A percentile compares a stretch with the other conserved stretches of the same genome.
phyloP scores from a whole-genome alignment of 1,140 invertebrate genomes.

The Vanessa atalanta region DNA sequence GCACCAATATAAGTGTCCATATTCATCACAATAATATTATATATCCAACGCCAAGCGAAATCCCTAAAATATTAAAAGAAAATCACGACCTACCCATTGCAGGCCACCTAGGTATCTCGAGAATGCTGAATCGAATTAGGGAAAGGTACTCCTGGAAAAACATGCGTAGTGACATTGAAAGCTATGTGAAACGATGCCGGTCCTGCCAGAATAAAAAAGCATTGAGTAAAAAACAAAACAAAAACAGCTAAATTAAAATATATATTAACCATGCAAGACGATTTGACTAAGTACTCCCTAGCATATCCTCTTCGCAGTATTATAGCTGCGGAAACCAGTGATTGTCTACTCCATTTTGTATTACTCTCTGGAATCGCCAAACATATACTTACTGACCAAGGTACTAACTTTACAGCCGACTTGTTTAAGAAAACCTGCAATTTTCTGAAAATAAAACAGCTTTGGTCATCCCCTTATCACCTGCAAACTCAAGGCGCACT shows the following conservation, averaged over 20 bases:
- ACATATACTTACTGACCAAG: too few relatives aligned
- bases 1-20: too few relatives aligned
- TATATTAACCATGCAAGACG: constrained; percentile 35
- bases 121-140: constrained; percentile 38
- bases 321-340: too few relatives aligned
- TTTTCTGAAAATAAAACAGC: too few relatives aligned
- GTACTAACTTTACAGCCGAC: too few relatives aligned
- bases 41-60: constrained; percentile 38
- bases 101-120: constrained; percentile 33
- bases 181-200: constrained; percentile 34
- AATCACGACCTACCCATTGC: constrained; percentile 42
- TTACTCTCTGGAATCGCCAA: too few relatives aligned
- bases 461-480: too few relatives aligned
- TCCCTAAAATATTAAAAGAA: constrained; percentile 38
- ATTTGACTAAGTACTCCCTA: constrained; percentile 30
- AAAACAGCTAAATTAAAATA: constrained; percentile 30
- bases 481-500: too few relatives aligned
- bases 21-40: too few relatives aligned
- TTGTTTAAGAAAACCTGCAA: too few relatives aligned
- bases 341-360: too few relatives aligned
- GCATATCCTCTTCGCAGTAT: too few relatives aligned
- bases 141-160: constrained; percentile 44
- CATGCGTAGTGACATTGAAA: constrained; percentile 43
- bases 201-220: constrained; percentile 44
- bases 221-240: constrained; percentile 25